Evolutionary conservation across 2,888 invertebrate genomes (phyloP), one percentile per base, ranked within the genome.

Genomic region (Mantis religiosa): DNA sequence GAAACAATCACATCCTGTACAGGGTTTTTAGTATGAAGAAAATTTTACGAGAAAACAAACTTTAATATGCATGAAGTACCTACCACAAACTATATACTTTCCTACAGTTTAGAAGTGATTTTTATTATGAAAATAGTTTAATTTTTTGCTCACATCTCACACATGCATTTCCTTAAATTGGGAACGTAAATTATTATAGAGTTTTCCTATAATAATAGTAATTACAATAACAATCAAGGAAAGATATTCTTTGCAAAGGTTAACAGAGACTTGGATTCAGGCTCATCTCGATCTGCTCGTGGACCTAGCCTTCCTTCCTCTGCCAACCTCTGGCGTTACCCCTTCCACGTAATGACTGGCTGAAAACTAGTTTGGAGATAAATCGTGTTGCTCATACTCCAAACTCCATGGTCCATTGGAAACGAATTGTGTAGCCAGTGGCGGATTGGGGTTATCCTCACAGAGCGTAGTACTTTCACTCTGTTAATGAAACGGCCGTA

Each of bases 341-440:
- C 34, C 84, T 30, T 85, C 27, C 54, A 54, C 54, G n/a, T 28
- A 47, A 28, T 85, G 85, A 85, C 85, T 85, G 54, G 27, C 85
- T 85, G 25, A 41, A 85, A 54, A 85, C 85, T 85, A 47, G 85
- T 85, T 85, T 85, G 27, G 14, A 85, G 71, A 85, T 54, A 85
- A 84, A 85, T 71, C 28, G 81, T 28, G 28, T 20, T 41, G 28
- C 20, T 28, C 81, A 28, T 81, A 54, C 71, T 86, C 54, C 54
- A 54, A 85, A 54, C 47, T 47, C 47, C 27, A 47, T 85, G 85
- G 85, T 85, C 28, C 71, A 71, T 85, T 71, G 47, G 71, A 71
- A 71, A 25, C 20, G 27, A 85, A 85, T 28, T 27, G 47, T 84
- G 28, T 84, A 34, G n/a, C 30, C 84, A 84, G 84, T 84, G 84